Evolutionary conservation across 2,888 invertebrate genomes (phyloP), one percentile per base, ranked within the genome.

Genomic region (Hemicrepidius hirtus): DNA sequence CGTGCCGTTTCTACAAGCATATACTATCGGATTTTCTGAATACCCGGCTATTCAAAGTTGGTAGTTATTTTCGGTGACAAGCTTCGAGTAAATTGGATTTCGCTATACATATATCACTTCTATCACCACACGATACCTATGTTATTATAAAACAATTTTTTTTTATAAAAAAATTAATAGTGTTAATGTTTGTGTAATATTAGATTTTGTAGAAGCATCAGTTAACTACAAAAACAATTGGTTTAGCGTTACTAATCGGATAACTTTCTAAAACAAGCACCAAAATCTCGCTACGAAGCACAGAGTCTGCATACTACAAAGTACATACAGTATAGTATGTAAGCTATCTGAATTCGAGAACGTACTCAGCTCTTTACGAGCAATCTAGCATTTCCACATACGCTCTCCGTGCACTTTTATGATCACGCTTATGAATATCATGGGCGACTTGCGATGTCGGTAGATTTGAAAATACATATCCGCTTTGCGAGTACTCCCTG

Each of bases 371-470:
- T 37, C 37, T 59, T 59, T 59, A 59, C 37, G 37, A 59, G 37
- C 35, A 40, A 53, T 53, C 53, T 28, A 21, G 53, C 28, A 28
- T 53, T 53, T 53, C 59, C 40, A 59, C 59, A 59, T 59, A 59
- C 37, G 59, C 40, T 32, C 37, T 40, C 40, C 18, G 20, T 59
- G 12, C 59, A 59, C 70, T 73, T 73, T 73, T 66, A 73, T 65
- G 72, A 60, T 59, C 59, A 46, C 21, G 35, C 71, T 71, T 71
- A 68, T 64, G 68, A 73, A 73, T 73, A 73, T 73, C 68, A 40
- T 44, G 49, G 46, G 21, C 44, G 62, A 68, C 41, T 62, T 53
- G 24, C 28, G 28, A 28, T 28, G 53, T 24, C 28, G 53, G 28
- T 28, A 12, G 28, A 53, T 28, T 21, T 28, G n/a, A n/a, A 53